Base-by-base conservation (phyloP, 2,797 vertebrate species). In the Labeo calbasu region DNA sequence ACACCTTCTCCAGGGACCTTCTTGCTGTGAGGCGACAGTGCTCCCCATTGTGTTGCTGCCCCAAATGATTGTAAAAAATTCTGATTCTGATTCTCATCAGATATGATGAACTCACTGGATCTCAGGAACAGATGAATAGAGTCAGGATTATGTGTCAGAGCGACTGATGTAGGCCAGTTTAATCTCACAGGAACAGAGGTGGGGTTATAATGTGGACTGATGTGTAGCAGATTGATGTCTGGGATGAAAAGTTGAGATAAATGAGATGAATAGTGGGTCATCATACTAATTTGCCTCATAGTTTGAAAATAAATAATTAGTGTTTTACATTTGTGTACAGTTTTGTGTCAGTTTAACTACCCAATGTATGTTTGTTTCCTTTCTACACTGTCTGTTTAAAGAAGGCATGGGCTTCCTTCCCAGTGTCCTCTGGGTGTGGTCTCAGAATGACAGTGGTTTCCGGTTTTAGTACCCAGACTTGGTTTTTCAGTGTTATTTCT, bases 391-490 rank as follows among this genome's bases (percentile, higher is more conserved):
- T 85, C 82, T 89, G 88, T 88, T 90, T 85, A 85, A 84, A 81
- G 85, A 84, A 82, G 85, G 77, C 78, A 28, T 32, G 63, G 36
- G 84, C 91, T 93, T 93, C 90, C 89, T 91, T 84, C 84, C 81
- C 87, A 79, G 84, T 11, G 50, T 75, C 86, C 73, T 57, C 55
- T 86, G 89, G 89, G 91, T 90, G 90, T 90, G 88, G 88, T 90
- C 85, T 55, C 82, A 83, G 57, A 84, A 85, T 55, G 82, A 79
- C 75, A 69, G 86, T 85, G 89, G 87, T 91, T 93, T 92, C 92
- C 90, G 92, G 88, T 85, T 85, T 55, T 32, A 79, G 57, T 65
- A 69, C 46, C 66, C 55, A 85, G 85, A 85, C 85, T 71, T 80
- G 72, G 15, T 66, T 79, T 61, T 43, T 76, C 28, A 12, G 28